Evolutionary conservation across 2,888 invertebrate species (phyloP), one percentile per base, ranked within the genome.

Genomic region (Odontothrips loti): DNA sequence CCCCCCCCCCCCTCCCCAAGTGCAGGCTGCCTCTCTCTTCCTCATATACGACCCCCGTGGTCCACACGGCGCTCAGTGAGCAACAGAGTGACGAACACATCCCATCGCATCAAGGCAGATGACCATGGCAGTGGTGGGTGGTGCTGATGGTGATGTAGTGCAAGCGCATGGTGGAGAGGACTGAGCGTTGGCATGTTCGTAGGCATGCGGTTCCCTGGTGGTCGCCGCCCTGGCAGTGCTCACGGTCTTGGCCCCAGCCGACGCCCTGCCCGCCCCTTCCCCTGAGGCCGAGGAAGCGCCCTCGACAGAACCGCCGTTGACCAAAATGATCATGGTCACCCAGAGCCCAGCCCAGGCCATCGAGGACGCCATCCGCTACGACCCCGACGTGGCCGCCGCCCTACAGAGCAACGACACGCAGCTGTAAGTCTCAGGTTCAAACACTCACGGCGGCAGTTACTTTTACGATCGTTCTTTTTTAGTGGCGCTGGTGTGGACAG

Each of bases 271-370:
- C 34, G 34, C 34, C 34, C 15, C 58, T 15, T 2, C 34, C 34
- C 15, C 58, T 15, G 58, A 17, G 34, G 34, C 68, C 23, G 68
- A 68, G 68, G 68, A 0, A 27, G 10, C 68, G 27, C 68, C 68
- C 23, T 10, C 51, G 51, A 17, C 51, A 20, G 51, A 12, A 3
- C 6, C 51, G 58, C 58, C n/a, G 58, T 15, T 43, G 58, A 2
- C 58, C 58, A 58, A 58, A 27, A 11, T 12, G 23, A 12, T 75
- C 27, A 75, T 75, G 68, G 27, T 75, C 23, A 75, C 68, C 23
- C 27, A 75, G 27, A 75, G 68, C 68, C 68, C 68, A 10, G 68
- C 68, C 68, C 11, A 75, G 68, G 68, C 68, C 68, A 75, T 75
- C 68, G 23, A 75, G 27, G 27, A 75, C 23, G 68, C 68, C 23